These are phyloP conservation scores for Drosophila subpulchrella DNA, from an alignment of 1,140 invertebrate genomes.

Conservation along the genomic window DNA sequence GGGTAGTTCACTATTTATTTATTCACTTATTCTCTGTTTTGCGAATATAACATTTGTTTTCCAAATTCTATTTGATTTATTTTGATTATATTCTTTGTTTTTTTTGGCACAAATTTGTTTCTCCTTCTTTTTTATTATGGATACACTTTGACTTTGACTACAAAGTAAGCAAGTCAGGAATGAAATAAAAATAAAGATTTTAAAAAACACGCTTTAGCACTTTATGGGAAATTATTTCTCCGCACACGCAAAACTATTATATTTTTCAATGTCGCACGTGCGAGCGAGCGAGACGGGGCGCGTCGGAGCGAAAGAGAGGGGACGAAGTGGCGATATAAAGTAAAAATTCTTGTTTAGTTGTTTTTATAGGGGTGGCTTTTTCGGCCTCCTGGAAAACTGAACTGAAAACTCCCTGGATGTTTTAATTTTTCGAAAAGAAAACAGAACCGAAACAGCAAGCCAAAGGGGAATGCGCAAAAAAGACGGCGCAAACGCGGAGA, in stretches of 20 bases:
- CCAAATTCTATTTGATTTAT: slow-evolving; percentile 20
- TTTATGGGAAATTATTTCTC: slow-evolving; percentile 21
- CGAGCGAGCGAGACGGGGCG: slow-evolving; percentile 34
- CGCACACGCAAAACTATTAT: slow-evolving; percentile 39
- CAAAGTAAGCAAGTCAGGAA: slow-evolving; percentile 21
- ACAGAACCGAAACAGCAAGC: slow-evolving; percentile 55
- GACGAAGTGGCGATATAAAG: slow-evolving; percentile 22
- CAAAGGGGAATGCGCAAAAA: slow-evolving; percentile 74
- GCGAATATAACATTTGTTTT: slow-evolving; percentile 51
- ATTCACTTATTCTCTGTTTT: slow-evolving; percentile 27
- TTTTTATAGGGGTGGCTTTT: slow-evolving; percentile 65
- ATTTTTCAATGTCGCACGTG: slow-evolving; percentile 55
- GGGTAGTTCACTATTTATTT: slow-evolving; percentile 39
- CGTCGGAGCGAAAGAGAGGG: slow-evolving; percentile 14
- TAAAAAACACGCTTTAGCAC: slow-evolving; percentile 41
- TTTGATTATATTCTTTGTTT: slow-evolving; percentile 25
- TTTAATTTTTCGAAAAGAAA: slow-evolving; percentile 66
- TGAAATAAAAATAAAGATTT: slow-evolving; percentile 9
- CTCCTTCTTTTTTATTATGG: slow-evolving; percentile 4
- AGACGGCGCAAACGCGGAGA: slow-evolving; percentile 78
- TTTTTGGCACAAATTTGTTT: slow-evolving; percentile 66
- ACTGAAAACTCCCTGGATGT: slow-evolving; percentile 51
- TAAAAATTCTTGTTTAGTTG: slow-evolving; percentile 55
- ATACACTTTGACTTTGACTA: slow-evolving; percentile 24
- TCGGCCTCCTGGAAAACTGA: slow-evolving; percentile 44